These are phyloP conservation scores for Triplophysa tibetana DNA, from an alignment of 2,113 vertebrate species.

Conservation along the genomic window DNA sequence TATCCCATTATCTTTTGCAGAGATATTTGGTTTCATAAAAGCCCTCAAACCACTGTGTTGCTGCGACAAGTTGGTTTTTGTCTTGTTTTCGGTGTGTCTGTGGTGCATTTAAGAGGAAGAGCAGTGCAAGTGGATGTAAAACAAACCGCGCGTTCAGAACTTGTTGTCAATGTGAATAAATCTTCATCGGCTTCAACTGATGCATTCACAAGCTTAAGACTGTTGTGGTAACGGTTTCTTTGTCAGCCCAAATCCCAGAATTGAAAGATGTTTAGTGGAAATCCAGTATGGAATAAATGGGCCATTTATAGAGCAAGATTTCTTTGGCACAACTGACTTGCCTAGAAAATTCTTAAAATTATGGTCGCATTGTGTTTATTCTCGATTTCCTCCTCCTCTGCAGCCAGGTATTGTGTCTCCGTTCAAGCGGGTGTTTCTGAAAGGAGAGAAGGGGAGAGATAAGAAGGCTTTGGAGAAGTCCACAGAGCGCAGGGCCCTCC, in stretches of 20 bases:
- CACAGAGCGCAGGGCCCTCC: constrained; percentile 87
- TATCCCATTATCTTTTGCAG: neutral
- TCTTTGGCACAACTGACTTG: neutral
- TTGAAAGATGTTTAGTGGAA: neutral
- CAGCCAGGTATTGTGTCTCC: constrained; percentile 96
- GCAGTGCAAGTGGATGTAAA: neutral
- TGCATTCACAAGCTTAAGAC: neutral
- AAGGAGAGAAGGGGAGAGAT: constrained; percentile 91
- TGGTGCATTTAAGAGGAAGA: neutral
- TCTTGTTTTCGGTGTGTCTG: neutral
- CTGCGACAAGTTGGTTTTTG: neutral
- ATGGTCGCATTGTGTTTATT: neutral
- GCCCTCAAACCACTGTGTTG: neutral
- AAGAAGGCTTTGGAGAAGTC: constrained; percentile 95
- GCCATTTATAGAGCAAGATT: neutral
- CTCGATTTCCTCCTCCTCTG: neutral
- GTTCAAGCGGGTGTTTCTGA: constrained; percentile 95
- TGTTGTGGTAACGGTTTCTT: constrained; percentile 19
- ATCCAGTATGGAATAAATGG: neutral
- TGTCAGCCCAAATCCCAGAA: neutral
- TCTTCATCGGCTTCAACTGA: neutral
- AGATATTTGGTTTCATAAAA: constrained; percentile 24
- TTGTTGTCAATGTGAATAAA: neutral
- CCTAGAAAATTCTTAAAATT: neutral
- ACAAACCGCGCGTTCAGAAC: neutral